These are phyloP conservation scores for Lacanobia oleracea DNA, from an alignment of 2,888 invertebrate genomes.

Conservation along the genomic window DNA sequence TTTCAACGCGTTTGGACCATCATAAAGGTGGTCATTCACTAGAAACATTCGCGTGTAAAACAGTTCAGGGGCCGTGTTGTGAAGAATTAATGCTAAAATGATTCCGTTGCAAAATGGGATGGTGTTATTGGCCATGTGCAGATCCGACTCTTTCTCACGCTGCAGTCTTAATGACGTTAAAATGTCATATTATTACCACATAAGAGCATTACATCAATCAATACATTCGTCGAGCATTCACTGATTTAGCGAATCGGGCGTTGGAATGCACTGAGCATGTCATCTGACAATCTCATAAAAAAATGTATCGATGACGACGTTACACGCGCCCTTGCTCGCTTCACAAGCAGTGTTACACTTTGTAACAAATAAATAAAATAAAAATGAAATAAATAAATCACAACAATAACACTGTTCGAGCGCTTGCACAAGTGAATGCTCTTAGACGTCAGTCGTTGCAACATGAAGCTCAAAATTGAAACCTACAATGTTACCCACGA, in stretches of 20 bases:
- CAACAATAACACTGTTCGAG: not conserved
- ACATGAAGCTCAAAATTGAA: not conserved
- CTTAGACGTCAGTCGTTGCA: not conserved
- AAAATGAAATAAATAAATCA: too few species aligned
- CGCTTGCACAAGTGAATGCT: not conserved
- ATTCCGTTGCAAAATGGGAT: not conserved
- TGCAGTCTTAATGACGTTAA: too few species aligned
- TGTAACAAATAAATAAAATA: too few species aligned
- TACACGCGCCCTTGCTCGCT: not conserved
- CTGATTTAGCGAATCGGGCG: not conserved
- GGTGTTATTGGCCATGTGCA: not conserved
- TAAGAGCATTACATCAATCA: not conserved
- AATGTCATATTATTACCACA: not conserved
- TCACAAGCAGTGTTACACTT: not conserved
- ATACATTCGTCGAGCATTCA: not conserved
- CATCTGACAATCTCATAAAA: too few species aligned
- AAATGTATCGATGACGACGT: not conserved
- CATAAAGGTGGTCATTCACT: not conserved
- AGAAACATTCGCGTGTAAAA: not conserved
- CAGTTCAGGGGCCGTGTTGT: not conserved
- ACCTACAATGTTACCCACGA: not conserved
- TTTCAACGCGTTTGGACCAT: slow-evolving; percentile 3
- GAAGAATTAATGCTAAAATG: not conserved
- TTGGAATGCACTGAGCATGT: too few species aligned
- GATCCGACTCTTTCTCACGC: too few species aligned